Conservation (phyloP, 2,797 vertebrate genomes). For the Tragelaphus oryx region DNA sequence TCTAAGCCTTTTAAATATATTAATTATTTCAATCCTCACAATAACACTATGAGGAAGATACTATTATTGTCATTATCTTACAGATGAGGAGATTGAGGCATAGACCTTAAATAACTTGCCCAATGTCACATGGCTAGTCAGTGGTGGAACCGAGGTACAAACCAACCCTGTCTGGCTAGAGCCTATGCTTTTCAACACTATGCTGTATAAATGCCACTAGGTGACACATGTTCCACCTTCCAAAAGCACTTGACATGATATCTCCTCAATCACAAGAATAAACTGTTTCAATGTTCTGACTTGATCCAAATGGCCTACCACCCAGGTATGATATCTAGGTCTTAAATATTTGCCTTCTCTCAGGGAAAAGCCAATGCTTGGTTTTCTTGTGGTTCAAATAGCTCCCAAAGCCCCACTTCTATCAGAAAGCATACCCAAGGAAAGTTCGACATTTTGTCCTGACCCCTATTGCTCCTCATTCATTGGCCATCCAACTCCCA, state of each 20-base stretch:
- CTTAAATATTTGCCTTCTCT: conserved; percentile 25
- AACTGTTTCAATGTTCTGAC: conserved; percentile 20
- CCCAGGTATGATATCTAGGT: neutral
- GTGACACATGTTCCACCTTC: neutral
- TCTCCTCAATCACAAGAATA: conserved; percentile 6
- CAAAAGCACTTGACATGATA: neutral
- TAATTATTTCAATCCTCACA: conserved; percentile 36
- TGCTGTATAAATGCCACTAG: neutral
- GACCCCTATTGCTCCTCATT: neutral
- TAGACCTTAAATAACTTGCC: conserved; percentile 22
- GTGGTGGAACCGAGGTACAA: neutral
- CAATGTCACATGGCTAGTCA: neutral
- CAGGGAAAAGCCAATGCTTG: neutral
- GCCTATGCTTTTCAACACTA: neutral
- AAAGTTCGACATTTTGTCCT: conserved; percentile 4
- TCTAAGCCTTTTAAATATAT: neutral
- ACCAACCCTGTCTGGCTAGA: neutral
- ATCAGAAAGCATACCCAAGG: neutral
- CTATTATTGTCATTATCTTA: conserved; percentile 16
- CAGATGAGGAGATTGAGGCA: neutral
- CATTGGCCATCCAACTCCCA: neutral
- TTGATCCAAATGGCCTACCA: neutral
- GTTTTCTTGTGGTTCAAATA: neutral
- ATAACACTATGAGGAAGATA: neutral
- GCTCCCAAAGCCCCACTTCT: neutral